A percentile compares a stretch with the other conserved stretches of the same genome.
Conservation (phyloP, 2,888 invertebrate species). For the Xylota sylvarum region DNA sequence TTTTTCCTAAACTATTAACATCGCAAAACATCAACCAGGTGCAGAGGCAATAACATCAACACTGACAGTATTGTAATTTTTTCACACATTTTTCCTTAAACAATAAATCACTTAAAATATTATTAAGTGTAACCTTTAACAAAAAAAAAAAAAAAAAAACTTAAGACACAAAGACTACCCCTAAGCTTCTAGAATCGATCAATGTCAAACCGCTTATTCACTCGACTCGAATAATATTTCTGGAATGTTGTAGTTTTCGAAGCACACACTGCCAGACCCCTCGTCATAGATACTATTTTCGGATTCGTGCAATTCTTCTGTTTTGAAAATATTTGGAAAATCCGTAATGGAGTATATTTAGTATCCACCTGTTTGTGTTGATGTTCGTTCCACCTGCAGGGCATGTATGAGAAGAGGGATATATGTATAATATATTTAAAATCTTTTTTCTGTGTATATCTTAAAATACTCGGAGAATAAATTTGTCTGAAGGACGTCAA, state of each 20-base stretch:
- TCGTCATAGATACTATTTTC: constrained; percentile 63
- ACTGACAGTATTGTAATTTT: background rate
- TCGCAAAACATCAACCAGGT: background rate
- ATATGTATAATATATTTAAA: background rate
- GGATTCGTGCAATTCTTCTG: background rate
- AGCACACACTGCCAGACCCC: constrained; percentile 9
- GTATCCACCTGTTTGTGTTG: constrained; percentile 70
- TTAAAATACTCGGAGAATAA: constrained; percentile 14
- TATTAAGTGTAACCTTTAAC: constrained; percentile 7
- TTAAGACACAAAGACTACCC: background rate
- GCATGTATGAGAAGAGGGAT: background rate
- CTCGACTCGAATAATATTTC: constrained; percentile 8
- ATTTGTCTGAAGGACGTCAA: constrained; percentile 22
- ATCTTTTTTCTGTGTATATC: constrained; percentile 21
- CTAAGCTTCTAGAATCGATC: constrained; percentile 40
- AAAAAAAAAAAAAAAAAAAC: background rate
- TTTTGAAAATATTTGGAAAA: constrained; percentile 47
- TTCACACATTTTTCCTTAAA: constrained; percentile 8
- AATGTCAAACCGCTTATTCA: constrained; percentile 37
- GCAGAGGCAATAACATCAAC: background rate
- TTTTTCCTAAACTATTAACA: background rate
- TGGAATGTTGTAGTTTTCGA: constrained; percentile 31
- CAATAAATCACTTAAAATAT: constrained; percentile 2
- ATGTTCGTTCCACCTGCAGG: constrained; percentile 19
- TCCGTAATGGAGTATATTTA: constrained; percentile 54